These are phyloP conservation scores for Puntigrus tetrazona DNA, from an alignment of 2,113 vertebrate genomes.

Conservation along the genomic window DNA sequence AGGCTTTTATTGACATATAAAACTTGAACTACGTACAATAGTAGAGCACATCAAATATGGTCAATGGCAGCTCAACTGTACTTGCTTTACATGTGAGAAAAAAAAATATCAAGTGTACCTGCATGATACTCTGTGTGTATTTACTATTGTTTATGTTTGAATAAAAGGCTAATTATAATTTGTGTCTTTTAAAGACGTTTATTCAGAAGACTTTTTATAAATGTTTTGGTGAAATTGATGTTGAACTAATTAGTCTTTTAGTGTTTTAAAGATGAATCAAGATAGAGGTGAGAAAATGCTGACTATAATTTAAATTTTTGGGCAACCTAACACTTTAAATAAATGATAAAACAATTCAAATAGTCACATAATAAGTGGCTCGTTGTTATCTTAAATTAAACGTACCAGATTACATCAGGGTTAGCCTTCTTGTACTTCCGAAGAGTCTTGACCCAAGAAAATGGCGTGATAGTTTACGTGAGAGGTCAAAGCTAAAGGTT, in stretches of 20 bases:
- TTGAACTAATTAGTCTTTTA: too few relatives aligned
- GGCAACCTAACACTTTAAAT: not conserved
- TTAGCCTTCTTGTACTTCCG: slow-evolving; percentile 7
- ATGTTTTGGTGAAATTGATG: not conserved
- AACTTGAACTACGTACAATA: too few relatives aligned
- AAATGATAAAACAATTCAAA: not conserved
- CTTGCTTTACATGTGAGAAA: not conserved
- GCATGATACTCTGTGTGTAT: not conserved
- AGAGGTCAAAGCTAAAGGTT: slow-evolving; percentile 48
- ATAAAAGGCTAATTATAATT: not conserved
- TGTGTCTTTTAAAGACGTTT: not conserved
- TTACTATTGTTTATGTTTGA: not conserved
- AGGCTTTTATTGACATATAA: not conserved
- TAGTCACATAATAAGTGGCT: not conserved
- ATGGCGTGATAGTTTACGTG: not conserved
- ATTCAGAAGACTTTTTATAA: not conserved
- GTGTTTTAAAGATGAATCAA: not conserved
- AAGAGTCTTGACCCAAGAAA: slow-evolving; percentile 8
- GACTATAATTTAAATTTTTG: not conserved
- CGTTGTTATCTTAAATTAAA: not conserved
- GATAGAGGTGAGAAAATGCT: not conserved
- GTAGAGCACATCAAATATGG: not conserved
- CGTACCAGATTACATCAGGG: not conserved
- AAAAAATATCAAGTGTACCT: not conserved
- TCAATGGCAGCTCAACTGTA: not conserved